Percentiles rank a stretch among this genome's conserved stretches.
Evolutionary conservation across 1,140 invertebrate genomes (phyloP).

Genomic region (Holotrichia oblita): DNA sequence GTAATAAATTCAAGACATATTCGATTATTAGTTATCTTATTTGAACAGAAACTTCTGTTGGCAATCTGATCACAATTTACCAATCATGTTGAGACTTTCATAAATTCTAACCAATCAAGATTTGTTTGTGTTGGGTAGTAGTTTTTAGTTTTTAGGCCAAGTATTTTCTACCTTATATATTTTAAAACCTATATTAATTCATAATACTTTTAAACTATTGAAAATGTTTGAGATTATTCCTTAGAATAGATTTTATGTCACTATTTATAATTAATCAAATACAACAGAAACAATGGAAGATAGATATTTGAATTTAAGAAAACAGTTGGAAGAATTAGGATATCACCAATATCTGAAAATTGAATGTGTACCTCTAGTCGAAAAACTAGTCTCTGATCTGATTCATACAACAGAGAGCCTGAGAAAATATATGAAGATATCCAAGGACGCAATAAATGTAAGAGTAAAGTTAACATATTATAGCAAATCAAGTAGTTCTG

Average conservation of each 20-base stretch:
- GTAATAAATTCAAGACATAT: too few relatives aligned
- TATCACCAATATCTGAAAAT: slow-evolving; percentile 76
- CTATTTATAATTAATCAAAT: not conserved
- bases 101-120: not conserved
- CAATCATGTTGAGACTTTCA: not conserved
- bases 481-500: not conserved
- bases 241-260: slow-evolving; percentile 7
- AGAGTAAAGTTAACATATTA: slow-evolving; percentile 31
- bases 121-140: not conserved
- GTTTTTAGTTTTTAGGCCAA: not conserved
- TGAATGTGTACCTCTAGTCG: slow-evolving; percentile 78
- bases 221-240: not conserved
- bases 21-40: too few relatives aligned
- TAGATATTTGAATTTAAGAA: slow-evolving; percentile 66
- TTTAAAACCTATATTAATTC: too few relatives aligned
- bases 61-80: not conserved
- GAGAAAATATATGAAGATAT: slow-evolving; percentile 79
- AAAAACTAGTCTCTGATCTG: slow-evolving; percentile 78
- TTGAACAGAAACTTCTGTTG: too few relatives aligned
- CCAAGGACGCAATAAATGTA: slow-evolving; percentile 71
- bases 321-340: slow-evolving; percentile 75
- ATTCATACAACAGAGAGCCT: slow-evolving; percentile 81
- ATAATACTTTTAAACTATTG: too few relatives aligned
- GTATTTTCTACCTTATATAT: too few relatives aligned
- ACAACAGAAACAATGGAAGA: slow-evolving; percentile 53